phyloP scores from a whole-genome alignment of 2,113 vertebrate genomes.

The Malaclemys terrapin region DNA sequence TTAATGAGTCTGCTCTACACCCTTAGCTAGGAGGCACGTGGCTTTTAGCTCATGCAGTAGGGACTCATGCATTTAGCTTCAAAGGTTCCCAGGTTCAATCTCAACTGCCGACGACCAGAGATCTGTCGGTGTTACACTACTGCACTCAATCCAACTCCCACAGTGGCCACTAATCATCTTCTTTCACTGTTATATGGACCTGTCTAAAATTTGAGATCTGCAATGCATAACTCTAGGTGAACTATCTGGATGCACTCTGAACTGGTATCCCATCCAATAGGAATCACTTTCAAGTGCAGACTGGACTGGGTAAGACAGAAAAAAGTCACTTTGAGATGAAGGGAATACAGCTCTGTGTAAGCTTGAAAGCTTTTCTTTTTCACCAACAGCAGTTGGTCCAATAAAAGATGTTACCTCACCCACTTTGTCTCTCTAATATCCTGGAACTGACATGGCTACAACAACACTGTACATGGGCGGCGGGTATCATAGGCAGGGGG shows the following conservation, averaged over 20 bases:
- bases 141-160: not conserved
- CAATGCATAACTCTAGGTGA: not conserved
- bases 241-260: not conserved
- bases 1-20: no score
- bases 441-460: not conserved
- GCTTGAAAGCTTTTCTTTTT: not conserved
- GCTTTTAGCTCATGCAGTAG: no score
- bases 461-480: no score
- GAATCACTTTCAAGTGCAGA: not conserved
- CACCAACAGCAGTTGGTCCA: not conserved
- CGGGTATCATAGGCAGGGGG: no score
- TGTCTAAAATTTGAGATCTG: conserved; percentile 25
- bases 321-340: not conserved
- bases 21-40: no score
- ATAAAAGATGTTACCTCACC: not conserved
- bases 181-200: not conserved
- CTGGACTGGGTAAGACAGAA: not conserved
- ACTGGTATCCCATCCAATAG: not conserved
- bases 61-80: no score
- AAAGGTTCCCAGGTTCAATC: no score
- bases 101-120: no score
- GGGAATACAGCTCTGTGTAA: not conserved
- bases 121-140: no score
- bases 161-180: conserved; percentile 14
- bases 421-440: not conserved